A percentile compares a stretch with the other conserved stretches of the same genome.
These are phyloP conservation scores for Cephonodes hylas DNA, from an alignment of 2,888 invertebrate genomes.

Conservation along the genomic window DNA sequence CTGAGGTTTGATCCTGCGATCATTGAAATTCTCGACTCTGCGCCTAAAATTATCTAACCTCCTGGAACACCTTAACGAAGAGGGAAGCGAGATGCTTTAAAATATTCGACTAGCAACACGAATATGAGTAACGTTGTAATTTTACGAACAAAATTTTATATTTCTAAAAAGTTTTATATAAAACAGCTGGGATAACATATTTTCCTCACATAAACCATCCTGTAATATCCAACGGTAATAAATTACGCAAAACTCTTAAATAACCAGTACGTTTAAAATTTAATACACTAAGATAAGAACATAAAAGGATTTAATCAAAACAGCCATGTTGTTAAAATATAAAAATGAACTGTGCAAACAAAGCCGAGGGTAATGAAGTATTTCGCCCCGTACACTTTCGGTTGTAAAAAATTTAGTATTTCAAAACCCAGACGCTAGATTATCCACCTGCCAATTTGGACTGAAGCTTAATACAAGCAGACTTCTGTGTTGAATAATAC, in stretches of 20 bases:
- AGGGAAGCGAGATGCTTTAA: too few species aligned
- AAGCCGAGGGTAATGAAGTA: not conserved
- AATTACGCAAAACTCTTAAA: not conserved
- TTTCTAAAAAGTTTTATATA: too few species aligned
- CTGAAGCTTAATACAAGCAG: not conserved
- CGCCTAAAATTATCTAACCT: too few species aligned
- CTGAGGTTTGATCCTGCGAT: too few species aligned
- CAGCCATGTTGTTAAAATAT: not conserved
- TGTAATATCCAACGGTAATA: too few species aligned
- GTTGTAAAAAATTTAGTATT: constrained; percentile 1
- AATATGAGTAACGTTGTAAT: too few species aligned
- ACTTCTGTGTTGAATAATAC: not conserved
- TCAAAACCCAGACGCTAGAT: not conserved
- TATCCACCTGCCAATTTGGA: constrained; percentile 5
- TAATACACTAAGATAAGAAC: not conserved
- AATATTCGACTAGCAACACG: too few species aligned
- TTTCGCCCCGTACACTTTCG: not conserved
- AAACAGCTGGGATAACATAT: too few species aligned
- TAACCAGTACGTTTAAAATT: not conserved
- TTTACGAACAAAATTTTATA: too few species aligned
- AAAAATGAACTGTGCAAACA: not conserved
- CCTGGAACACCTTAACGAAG: too few species aligned
- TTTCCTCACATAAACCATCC: too few species aligned
- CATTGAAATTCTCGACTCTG: too few species aligned
- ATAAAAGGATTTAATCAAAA: not conserved